These are phyloP conservation scores for Chiroxiphia lanceolata DNA, from an alignment of 2,797 vertebrate genomes.

Conservation along the genomic window DNA sequence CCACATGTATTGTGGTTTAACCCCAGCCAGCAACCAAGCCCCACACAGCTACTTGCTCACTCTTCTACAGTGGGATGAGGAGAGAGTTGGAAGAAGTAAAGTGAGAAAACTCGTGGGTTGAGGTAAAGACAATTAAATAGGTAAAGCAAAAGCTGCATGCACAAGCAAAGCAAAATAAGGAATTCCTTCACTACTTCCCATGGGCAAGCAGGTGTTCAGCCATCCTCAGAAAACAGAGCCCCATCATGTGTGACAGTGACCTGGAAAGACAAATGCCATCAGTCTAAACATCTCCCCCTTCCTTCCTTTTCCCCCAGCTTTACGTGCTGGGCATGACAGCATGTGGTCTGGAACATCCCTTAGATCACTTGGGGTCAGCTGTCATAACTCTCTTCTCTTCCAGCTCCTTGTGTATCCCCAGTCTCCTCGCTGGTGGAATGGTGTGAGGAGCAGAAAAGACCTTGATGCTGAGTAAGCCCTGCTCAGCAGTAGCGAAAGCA, in stretches of 20 bases:
- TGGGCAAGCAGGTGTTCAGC: neutral
- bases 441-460: neutral
- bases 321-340: neutral
- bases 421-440: neutral
- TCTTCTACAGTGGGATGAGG: neutral
- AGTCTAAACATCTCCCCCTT: neutral
- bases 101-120: neutral
- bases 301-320: neutral
- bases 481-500: neutral
- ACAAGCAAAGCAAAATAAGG: neutral
- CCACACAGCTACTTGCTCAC: fast-evolving
- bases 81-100: neutral
- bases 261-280: neutral
- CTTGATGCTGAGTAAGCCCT: neutral
- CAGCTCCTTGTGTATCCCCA: neutral
- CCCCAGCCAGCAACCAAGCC: neutral
- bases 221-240: neutral
- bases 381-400: neutral
- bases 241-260: neutral
- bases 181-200: neutral
- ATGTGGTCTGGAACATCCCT: neutral
- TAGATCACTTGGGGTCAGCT: neutral
- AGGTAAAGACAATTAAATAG: neutral
- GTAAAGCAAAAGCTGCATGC: neutral
- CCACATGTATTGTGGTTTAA: neutral